Evolutionary conservation across 1,140 invertebrate genomes (phyloP).

Genomic region (Formica exsecta): DNA sequence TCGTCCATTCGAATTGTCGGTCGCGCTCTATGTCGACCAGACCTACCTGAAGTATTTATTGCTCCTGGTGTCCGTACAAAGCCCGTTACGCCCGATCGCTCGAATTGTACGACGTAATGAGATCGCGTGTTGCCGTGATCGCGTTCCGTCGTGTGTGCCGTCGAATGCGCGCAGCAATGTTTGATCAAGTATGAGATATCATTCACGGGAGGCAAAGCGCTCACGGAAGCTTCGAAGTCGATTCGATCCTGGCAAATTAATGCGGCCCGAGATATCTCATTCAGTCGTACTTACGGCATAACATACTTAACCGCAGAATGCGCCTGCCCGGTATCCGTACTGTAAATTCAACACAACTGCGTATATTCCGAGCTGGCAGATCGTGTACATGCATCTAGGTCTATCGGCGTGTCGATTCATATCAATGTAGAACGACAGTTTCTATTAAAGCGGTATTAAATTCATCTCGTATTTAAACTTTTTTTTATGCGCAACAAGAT

Average conservation of each 20-base stretch:
- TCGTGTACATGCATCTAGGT: conserved; percentile 28
- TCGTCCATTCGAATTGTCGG: conserved; percentile 45
- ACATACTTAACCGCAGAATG: conserved; percentile 45
- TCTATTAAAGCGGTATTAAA: conserved; percentile 31
- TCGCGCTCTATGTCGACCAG: conserved; percentile 53
- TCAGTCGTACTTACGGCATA: conserved; percentile 64
- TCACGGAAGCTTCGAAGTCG: conserved; percentile 73
- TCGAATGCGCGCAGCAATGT: conserved; percentile 33
- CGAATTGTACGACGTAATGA: conserved; percentile 69
- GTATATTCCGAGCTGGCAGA: neutral
- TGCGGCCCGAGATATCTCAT: conserved; percentile 75
- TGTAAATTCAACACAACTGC: conserved; percentile 33
- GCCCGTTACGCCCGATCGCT: conserved; percentile 39
- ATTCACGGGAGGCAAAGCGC: conserved; percentile 70
- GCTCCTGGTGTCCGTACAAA: conserved; percentile 22
- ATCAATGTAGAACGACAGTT: conserved; percentile 48
- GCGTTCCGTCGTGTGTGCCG: conserved; percentile 45
- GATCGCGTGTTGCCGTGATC: conserved; percentile 57
- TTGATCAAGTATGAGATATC: conserved; percentile 77
- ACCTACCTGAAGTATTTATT: conserved; percentile 70
- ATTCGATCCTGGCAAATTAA: conserved; percentile 81
- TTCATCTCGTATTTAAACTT: neutral
- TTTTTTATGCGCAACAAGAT: neutral
- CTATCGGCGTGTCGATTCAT: conserved; percentile 46
- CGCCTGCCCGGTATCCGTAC: neutral